phyloP scores from a whole-genome alignment of 1,140 invertebrate species.

The Zaprionus capensis region DNA sequence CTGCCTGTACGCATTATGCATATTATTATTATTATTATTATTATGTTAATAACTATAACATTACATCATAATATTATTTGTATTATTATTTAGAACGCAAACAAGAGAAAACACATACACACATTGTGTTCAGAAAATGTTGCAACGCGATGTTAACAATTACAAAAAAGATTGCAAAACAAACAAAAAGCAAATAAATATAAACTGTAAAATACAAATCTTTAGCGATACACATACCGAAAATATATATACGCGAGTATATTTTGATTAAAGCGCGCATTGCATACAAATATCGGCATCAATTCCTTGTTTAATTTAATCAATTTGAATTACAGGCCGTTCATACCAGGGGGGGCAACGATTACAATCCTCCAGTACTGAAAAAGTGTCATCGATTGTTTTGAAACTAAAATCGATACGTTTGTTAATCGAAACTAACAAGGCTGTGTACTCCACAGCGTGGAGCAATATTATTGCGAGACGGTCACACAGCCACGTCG shows the following conservation, averaged over 20 bases:
- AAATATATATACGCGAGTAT: conserved; percentile 40
- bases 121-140: conserved; percentile 72
- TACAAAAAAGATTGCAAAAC: conserved; percentile 53
- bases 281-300: conserved; percentile 34
- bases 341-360: not conserved
- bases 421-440: not conserved
- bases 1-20: conserved; percentile 73
- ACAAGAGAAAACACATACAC: conserved; percentile 54
- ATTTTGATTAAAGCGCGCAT: conserved; percentile 54
- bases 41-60: conserved; percentile 65
- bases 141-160: conserved; percentile 61
- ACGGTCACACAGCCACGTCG: not conserved
- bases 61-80: conserved; percentile 66
- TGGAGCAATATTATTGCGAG: not conserved
- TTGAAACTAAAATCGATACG: not conserved
- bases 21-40: conserved; percentile 63
- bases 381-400: conserved; percentile 3
- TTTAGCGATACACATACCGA: conserved; percentile 73
- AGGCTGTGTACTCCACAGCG: not conserved
- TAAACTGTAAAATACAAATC: conserved; percentile 78
- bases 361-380: not conserved
- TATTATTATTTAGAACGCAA: conserved; percentile 76
- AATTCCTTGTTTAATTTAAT: not conserved
- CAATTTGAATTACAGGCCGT: not conserved
- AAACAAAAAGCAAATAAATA: conserved; percentile 51